A percentile compares a stretch with the other conserved stretches of the same genome.
These are phyloP conservation scores for Colletes gigas DNA, from an alignment of 1,140 invertebrate species.

Conservation along the genomic window DNA sequence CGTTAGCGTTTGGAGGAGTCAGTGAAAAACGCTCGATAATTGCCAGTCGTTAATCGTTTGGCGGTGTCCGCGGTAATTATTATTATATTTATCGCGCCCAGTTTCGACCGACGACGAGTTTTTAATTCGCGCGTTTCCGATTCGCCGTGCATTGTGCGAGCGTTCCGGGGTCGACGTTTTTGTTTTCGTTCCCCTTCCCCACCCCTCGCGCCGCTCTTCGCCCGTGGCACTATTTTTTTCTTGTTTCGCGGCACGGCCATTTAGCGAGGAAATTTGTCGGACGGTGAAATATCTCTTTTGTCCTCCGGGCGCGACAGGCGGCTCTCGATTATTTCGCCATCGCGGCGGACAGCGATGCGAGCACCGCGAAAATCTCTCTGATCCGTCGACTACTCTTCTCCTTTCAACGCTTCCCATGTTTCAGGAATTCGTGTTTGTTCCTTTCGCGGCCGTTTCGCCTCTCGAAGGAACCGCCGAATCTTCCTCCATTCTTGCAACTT, in stretches of 20 bases:
- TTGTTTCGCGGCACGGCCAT: conserved; percentile 42
- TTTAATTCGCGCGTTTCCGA: conserved; percentile 59
- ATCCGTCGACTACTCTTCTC: conserved; percentile 12
- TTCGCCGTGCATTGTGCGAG: conserved; percentile 29
- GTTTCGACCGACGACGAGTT: conserved; percentile 48
- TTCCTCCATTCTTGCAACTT: too few species aligned
- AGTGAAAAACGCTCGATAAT: conserved; percentile 32
- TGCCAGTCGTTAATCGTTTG: conserved; percentile 41
- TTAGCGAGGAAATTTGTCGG: conserved; percentile 67
- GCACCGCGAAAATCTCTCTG: conserved; percentile 41
- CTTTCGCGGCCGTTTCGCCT: too few species aligned
- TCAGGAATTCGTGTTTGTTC: neutral
- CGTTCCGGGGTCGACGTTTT: conserved; percentile 8
- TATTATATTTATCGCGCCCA: conserved; percentile 52
- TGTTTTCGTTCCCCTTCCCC: conserved; percentile 13
- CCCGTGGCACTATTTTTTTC: neutral
- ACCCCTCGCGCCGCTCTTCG: neutral
- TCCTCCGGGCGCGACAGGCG: conserved; percentile 57
- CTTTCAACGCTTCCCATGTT: neutral
- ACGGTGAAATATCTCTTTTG: conserved; percentile 67
- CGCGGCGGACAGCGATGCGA: conserved; percentile 31
- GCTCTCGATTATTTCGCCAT: conserved; percentile 65
- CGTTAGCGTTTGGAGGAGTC: neutral
- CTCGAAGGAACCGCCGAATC: too few species aligned
- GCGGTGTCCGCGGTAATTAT: conserved; percentile 43